phyloP scores from a whole-genome alignment of 1,140 invertebrate species.

The Drosophila jambulina region DNA sequence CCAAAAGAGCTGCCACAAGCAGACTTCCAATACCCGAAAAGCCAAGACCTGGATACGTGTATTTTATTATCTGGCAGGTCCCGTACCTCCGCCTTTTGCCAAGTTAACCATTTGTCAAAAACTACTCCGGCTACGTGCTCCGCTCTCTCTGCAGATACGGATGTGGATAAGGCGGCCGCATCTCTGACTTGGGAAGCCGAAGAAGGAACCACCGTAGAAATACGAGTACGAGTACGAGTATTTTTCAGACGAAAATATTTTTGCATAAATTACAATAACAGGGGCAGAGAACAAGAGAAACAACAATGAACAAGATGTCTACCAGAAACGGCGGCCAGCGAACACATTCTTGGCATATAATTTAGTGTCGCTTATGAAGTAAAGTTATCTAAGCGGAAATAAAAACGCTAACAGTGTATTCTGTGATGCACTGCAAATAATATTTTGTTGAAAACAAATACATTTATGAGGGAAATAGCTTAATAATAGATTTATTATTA shows the following conservation, averaged over 20 bases:
- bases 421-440: neutral
- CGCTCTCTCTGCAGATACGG: constrained; percentile 28
- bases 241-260: constrained; percentile 80
- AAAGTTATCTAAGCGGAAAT: constrained; percentile 84
- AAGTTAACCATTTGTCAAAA: constrained; percentile 42
- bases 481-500: no score
- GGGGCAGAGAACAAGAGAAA: constrained; percentile 52
- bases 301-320: constrained; percentile 81
- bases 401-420: constrained; percentile 53
- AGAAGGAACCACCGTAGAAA: constrained; percentile 27
- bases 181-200: constrained; percentile 23
- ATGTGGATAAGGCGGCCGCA: constrained; percentile 38
- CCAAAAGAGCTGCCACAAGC: constrained; percentile 20
- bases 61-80: constrained; percentile 64
- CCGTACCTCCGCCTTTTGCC: constrained; percentile 12
- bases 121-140: constrained; percentile 44
- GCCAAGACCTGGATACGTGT: constrained; percentile 60
- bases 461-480: neutral
- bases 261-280: constrained; percentile 83
- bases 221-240: constrained; percentile 46
- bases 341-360: constrained; percentile 78
- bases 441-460: neutral
- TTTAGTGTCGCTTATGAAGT: constrained; percentile 84
- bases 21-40: constrained; percentile 30
- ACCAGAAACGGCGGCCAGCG: constrained; percentile 61